Conservation (phyloP, 2,113 vertebrate genomes). For the Spilogale gracilis region DNA sequence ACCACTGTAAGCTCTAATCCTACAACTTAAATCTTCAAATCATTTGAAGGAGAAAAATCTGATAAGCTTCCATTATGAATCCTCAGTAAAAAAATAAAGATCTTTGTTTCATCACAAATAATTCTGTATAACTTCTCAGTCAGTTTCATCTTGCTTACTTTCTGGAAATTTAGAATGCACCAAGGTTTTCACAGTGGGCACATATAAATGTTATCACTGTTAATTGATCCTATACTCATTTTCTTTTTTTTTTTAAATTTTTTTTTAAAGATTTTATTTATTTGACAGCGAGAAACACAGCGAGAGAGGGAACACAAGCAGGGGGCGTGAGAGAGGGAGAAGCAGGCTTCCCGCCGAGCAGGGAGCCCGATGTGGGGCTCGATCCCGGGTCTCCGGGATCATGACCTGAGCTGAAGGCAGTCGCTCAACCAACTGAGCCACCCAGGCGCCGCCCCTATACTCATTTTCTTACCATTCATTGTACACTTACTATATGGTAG, state of each 20-base stretch:
- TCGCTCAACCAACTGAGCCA: too few species aligned
- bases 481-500: not conserved
- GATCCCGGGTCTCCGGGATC: too few species aligned
- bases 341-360: too few species aligned
- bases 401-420: too few species aligned
- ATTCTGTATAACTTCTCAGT: not conserved
- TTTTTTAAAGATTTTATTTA: too few species aligned
- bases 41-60: conserved; percentile 42
- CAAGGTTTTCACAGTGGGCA: not conserved
- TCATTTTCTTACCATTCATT: not conserved
- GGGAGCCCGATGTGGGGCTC: too few species aligned
- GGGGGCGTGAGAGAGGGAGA: too few species aligned
- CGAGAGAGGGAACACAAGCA: too few species aligned
- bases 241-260: too few species aligned
- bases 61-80: conserved; percentile 1
- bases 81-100: conserved; percentile 30
- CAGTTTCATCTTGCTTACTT: not conserved
- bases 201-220: not conserved
- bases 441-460: too few species aligned
- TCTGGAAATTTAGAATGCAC: conserved; percentile 29
- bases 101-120: conserved; percentile 28
- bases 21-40: conserved; percentile 35
- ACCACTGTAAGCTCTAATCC: not conserved
- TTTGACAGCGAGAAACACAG: too few species aligned
- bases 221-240: not conserved